phyloP scores from a whole-genome alignment of 2,113 vertebrate genomes.

The Eleginops maclovinus region DNA sequence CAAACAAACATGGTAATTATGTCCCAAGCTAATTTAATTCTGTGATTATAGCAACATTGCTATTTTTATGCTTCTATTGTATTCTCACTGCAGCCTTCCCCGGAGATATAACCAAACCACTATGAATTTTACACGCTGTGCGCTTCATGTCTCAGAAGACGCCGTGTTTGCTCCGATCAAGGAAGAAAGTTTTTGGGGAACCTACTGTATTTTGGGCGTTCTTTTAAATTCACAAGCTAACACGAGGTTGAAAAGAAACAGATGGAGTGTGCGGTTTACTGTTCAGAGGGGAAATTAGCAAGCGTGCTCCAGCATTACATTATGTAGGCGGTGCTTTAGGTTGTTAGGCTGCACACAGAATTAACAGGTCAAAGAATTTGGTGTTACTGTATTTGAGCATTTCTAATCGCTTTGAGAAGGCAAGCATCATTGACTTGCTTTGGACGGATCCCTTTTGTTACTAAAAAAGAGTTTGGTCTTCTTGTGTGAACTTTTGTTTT shows the following conservation, averaged over 20 bases:
- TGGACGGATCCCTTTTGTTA: constrained; percentile 4
- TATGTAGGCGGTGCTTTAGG: constrained; percentile 27
- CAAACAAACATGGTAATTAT: constrained; percentile 86
- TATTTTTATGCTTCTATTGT: constrained; percentile 77
- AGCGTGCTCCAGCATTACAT: constrained; percentile 28
- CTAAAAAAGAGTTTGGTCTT: neutral
- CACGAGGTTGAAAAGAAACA: constrained; percentile 17
- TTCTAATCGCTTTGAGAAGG: constrained; percentile 29
- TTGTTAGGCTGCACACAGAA: neutral
- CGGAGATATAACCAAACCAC: constrained; percentile 61
- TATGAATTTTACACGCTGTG: constrained; percentile 66
- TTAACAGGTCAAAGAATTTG: constrained; percentile 57
- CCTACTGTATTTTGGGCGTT: constrained; percentile 50
- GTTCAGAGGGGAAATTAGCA: constrained; percentile 66
- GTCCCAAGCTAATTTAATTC: constrained; percentile 86
- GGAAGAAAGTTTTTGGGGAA: constrained; percentile 40
- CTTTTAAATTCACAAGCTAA: constrained; percentile 59
- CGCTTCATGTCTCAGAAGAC: constrained; percentile 68
- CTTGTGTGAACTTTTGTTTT: constrained; percentile 15
- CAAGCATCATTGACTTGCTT: constrained; percentile 11
- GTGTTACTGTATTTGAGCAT: constrained; percentile 14
- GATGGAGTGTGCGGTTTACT: constrained; percentile 14
- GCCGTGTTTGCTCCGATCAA: constrained; percentile 46
- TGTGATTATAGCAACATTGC: constrained; percentile 78
- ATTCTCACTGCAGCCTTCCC: constrained; percentile 56